phyloP scores from a whole-genome alignment of 2,888 invertebrate genomes.

The Drosophila incognita region DNA sequence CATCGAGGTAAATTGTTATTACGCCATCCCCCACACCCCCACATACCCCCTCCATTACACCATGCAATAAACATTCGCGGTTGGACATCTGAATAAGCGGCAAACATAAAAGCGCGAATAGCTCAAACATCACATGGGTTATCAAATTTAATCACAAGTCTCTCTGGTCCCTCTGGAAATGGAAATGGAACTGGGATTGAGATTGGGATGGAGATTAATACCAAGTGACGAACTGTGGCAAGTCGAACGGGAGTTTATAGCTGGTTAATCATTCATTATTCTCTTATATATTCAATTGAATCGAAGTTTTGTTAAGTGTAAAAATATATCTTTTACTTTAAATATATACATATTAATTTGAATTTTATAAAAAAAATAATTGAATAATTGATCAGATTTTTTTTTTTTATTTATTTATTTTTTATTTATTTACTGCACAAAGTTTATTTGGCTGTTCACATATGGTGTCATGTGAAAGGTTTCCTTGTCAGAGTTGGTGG shows the following conservation, averaged over 20 bases:
- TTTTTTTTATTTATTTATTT: background rate
- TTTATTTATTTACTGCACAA: background rate
- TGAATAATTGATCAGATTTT: no score
- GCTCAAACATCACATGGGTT: constrained; percentile 60
- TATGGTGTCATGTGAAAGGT: background rate
- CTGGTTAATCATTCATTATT: background rate
- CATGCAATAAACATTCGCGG: constrained; percentile 58
- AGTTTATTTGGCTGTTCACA: background rate
- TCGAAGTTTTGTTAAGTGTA: background rate
- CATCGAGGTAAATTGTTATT: constrained; percentile 71
- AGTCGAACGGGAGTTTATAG: background rate
- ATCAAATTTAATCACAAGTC: constrained; percentile 63
- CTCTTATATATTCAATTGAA: background rate
- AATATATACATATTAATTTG: no score
- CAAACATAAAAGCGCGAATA: constrained; percentile 52
- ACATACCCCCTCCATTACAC: constrained; percentile 2
- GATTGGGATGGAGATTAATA: background rate
- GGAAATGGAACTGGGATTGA: background rate
- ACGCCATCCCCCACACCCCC: background rate
- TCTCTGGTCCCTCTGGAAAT: background rate
- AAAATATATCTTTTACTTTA: background rate
- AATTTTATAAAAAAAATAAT: no score
- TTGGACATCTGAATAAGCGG: constrained; percentile 31
- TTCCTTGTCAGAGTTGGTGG: background rate
- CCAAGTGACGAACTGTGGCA: background rate